Conservation (phyloP, 2,113 vertebrate species). For the Progne subis region DNA sequence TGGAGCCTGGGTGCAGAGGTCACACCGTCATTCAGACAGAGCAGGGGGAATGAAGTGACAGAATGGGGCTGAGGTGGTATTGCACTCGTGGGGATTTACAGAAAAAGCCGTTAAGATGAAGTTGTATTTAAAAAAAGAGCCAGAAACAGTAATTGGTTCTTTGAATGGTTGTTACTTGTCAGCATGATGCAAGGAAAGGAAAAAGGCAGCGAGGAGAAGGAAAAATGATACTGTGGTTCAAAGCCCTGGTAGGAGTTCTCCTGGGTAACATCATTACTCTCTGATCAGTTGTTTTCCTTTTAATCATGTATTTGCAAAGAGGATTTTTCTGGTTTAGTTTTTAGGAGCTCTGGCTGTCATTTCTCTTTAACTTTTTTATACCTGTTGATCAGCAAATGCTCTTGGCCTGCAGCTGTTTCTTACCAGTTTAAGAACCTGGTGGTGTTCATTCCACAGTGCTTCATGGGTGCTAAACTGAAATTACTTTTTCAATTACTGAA, state of each 20-base stretch:
- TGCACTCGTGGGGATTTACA: fast-evolving
- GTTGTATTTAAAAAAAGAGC: not conserved
- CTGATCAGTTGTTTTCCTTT: not conserved
- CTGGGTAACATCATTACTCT: not conserved
- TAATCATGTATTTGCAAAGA: not conserved
- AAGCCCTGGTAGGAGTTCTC: not conserved
- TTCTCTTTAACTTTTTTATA: not conserved
- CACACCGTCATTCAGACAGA: not conserved
- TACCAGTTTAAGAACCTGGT: not conserved
- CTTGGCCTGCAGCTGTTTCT: not conserved
- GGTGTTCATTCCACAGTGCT: not conserved
- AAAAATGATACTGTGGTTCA: not conserved
- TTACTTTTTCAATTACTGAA: not conserved
- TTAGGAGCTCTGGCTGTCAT: not conserved
- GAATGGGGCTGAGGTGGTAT: not conserved
- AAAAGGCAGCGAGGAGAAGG: not conserved
- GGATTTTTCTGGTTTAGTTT: not conserved
- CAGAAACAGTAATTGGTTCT: not conserved
- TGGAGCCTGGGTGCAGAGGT: not conserved
- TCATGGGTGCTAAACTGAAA: not conserved
- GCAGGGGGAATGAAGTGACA: not conserved
- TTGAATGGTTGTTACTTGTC: not conserved
- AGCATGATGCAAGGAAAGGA: not conserved
- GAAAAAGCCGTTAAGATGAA: not conserved
- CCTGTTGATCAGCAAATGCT: not conserved